Evolutionary conservation across 2,888 invertebrate genomes (phyloP).

Genomic region (Stegophylla sp.): DNA sequence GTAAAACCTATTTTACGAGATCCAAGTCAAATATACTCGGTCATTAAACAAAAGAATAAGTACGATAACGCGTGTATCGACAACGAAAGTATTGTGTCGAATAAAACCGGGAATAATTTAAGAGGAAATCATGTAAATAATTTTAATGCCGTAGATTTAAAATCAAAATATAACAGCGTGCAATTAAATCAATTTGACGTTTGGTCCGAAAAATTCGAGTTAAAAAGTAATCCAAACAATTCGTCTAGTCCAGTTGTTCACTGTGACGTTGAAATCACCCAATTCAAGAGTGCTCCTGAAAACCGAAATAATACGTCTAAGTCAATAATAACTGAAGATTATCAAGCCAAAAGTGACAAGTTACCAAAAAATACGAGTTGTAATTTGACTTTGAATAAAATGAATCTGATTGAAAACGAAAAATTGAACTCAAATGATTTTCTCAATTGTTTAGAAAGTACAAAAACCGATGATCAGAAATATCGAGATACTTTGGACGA

Average conservation of each 20-base stretch:
- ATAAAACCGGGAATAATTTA: conserved; percentile 12
- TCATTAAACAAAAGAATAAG: conserved; percentile 48
- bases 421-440: conserved; percentile 40
- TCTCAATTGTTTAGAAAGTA: conserved; percentile 26
- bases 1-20: conserved; percentile 50
- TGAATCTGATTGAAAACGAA: background rate
- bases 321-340: background rate
- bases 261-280: conserved; percentile 45
- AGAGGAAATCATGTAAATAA: background rate
- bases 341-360: background rate
- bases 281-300: conserved; percentile 37
- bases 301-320: conserved; percentile 13
- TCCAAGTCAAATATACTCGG: conserved; percentile 37
- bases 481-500: conserved; percentile 49
- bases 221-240: conserved; percentile 6
- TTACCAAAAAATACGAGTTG: background rate
- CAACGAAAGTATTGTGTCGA: background rate
- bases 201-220: conserved; percentile 49
- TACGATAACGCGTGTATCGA: background rate
- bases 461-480: conserved; percentile 38
- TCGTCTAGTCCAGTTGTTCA: conserved; percentile 8
- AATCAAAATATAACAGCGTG: conserved; percentile 25
- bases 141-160: conserved; percentile 12
- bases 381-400: conserved; percentile 15
- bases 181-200: conserved; percentile 49